These are phyloP conservation scores for Silvanus unidentatus DNA, from an alignment of 2,888 invertebrate genomes.

Conservation along the genomic window DNA sequence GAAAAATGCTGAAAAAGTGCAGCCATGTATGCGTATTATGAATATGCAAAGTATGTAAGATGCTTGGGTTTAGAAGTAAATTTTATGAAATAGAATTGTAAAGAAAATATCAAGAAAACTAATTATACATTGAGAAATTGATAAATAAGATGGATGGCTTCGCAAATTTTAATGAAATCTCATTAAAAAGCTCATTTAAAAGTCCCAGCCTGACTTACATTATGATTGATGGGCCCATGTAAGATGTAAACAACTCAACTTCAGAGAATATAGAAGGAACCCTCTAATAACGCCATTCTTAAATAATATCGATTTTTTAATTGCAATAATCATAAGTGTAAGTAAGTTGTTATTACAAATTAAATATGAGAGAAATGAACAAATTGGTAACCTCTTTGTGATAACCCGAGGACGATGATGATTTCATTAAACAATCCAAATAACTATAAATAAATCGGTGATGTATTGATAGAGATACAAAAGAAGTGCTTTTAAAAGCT, in stretches of 20 bases:
- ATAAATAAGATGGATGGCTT: slow-evolving; percentile 29
- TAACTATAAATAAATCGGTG: background rate
- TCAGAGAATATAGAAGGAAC: slow-evolving; percentile 5
- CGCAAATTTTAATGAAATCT: slow-evolving; percentile 31
- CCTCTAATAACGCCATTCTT: slow-evolving; percentile 1
- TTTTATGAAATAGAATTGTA: background rate
- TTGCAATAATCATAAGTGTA: too few relatives aligned
- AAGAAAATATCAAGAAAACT: slow-evolving; percentile 7
- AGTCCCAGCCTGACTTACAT: slow-evolving; percentile 17
- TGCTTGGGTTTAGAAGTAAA: background rate
- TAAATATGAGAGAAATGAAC: too few relatives aligned
- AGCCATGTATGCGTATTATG: too few relatives aligned
- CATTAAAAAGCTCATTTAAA: slow-evolving; percentile 30
- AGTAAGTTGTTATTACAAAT: too few relatives aligned
- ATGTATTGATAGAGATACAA: background rate
- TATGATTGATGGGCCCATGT: slow-evolving; percentile 24
- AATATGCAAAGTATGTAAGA: too few relatives aligned
- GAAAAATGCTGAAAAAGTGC: too few relatives aligned
- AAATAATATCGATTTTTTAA: too few relatives aligned
- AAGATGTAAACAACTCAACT: slow-evolving; percentile 18
- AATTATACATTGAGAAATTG: slow-evolving; percentile 23
- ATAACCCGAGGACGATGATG: too few relatives aligned
- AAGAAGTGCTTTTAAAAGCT: too few relatives aligned
- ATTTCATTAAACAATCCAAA: too few relatives aligned
- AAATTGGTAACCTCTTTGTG: too few relatives aligned